Conservation (phyloP, 2,888 invertebrate genomes). For the Epinotia bilunana region DNA sequence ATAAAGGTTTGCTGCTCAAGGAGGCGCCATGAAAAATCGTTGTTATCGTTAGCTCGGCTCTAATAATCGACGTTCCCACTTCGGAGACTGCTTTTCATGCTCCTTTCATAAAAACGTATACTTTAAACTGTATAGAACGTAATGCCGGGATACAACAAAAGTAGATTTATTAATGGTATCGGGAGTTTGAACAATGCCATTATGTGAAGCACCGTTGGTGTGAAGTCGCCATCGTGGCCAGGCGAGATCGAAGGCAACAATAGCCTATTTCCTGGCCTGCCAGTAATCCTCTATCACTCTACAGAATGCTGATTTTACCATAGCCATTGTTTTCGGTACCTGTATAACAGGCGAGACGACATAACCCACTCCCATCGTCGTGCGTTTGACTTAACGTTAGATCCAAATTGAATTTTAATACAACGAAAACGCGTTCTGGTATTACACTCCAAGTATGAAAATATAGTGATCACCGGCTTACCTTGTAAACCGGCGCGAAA, state of each 20-base stretch:
- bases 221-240: not conserved
- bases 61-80: conserved; percentile 46
- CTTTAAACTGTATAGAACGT: conserved; percentile 25
- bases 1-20: conserved; percentile 62
- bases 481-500: conserved; percentile 2
- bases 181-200: not conserved
- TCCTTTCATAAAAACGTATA: conserved; percentile 27
- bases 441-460: not conserved
- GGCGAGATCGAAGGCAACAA: not conserved
- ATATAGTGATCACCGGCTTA: not conserved
- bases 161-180: conserved; percentile 25
- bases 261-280: not conserved
- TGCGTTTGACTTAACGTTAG: not conserved
- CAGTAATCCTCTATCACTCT: not conserved
- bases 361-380: not conserved
- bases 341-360: not conserved
- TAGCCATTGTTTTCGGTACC: not conserved
- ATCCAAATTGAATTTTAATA: not conserved
- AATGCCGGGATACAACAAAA: conserved; percentile 13
- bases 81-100: conserved; percentile 30
- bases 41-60: conserved; percentile 61
- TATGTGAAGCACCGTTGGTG: not conserved
- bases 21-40: conserved; percentile 69
- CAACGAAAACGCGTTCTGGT: not conserved
- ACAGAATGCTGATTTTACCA: not conserved